Conservation (phyloP, 2,888 invertebrate species). For the Dicycla oo region DNA sequence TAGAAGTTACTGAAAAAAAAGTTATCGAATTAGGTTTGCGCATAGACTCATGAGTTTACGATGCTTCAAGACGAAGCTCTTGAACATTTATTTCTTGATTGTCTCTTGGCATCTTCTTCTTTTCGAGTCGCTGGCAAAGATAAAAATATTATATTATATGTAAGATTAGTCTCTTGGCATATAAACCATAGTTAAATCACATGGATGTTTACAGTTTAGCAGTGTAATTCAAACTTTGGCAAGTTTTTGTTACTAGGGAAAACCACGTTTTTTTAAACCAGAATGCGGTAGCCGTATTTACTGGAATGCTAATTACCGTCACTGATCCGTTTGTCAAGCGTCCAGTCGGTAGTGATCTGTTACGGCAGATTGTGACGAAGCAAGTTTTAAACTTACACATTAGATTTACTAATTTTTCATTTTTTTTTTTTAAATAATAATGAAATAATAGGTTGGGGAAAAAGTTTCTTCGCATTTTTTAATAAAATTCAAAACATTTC, state of each 20-base stretch:
- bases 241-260: neutral
- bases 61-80: neutral
- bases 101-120: neutral
- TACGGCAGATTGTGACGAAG: neutral
- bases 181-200: too few species aligned
- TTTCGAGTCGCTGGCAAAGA: too few species aligned
- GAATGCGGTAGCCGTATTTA: neutral
- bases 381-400: neutral
- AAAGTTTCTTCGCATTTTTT: too few species aligned
- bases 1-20: neutral
- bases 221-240: neutral
- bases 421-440: too few species aligned
- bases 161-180: too few species aligned
- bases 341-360: neutral
- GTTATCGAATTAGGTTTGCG: neutral
- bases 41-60: neutral
- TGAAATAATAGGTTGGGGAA: too few species aligned
- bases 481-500: too few species aligned
- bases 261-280: neutral
- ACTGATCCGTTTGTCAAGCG: slow-evolving; percentile 6
- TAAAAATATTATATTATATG: too few species aligned
- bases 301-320: slow-evolving; percentile 3
- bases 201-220: too few species aligned
- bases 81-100: neutral
- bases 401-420: too few species aligned